phyloP scores from a whole-genome alignment of 2,888 invertebrate genomes.

The Gryllus longicercus region DNA sequence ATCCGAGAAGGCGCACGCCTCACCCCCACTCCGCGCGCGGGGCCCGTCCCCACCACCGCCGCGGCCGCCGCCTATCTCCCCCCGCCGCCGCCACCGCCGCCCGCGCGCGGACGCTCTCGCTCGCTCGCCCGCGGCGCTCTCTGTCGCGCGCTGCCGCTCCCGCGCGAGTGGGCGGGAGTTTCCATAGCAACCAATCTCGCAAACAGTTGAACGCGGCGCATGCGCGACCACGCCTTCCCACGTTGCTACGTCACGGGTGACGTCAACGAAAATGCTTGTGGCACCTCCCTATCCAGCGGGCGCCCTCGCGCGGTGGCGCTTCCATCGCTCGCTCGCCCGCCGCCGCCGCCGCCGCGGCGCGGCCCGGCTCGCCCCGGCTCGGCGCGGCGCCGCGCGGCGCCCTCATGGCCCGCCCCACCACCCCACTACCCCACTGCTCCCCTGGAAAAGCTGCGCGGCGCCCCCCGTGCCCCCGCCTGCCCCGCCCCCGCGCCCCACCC shows the following conservation, averaged over 20 bases:
- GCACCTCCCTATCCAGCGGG: slow-evolving; percentile 12
- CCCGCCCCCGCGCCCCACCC: slow-evolving; percentile 45
- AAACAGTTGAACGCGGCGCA: slow-evolving; percentile 29
- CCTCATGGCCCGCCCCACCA: not conserved
- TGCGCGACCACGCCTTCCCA: slow-evolving; percentile 32
- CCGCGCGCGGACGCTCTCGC: not conserved
- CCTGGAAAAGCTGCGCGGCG: not conserved
- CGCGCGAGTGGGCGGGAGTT: slow-evolving; percentile 31
- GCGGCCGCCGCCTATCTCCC: not conserved
- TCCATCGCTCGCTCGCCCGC: not conserved
- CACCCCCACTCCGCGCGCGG: slow-evolving; percentile 12
- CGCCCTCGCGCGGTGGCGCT: slow-evolving; percentile 25
- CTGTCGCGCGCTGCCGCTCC: not conserved
- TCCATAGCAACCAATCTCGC: slow-evolving; percentile 36
- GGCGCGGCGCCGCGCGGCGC: not conserved
- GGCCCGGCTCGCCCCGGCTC: not conserved
- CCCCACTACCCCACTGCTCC: slow-evolving; percentile 2
- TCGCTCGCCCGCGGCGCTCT: not conserved
- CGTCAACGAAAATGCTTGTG: slow-evolving; percentile 29
- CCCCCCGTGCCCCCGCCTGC: slow-evolving; percentile 20
- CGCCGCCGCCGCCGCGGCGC: not conserved
- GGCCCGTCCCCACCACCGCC: slow-evolving; percentile 18
- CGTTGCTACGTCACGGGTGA: slow-evolving; percentile 24
- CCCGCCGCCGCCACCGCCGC: not conserved
- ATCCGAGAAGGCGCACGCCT: not conserved